Conservation (phyloP, 2,888 invertebrate species). For the Palloptera scutellata region DNA sequence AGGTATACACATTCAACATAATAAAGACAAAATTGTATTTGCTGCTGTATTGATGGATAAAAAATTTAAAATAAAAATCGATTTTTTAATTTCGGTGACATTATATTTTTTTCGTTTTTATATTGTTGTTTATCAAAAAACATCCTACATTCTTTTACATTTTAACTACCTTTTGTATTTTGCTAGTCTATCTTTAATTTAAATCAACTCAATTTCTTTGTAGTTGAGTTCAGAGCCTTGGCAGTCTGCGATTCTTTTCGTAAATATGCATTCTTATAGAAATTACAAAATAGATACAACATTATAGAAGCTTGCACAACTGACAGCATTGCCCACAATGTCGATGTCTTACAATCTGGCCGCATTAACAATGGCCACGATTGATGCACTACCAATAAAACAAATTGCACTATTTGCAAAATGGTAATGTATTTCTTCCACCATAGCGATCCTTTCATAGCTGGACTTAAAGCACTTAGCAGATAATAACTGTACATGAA, state of each 20-base stretch:
- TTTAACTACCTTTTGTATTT: no score
- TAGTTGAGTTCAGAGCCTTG: no score
- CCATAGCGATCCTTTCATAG: constrained; percentile 13
- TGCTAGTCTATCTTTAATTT: no score
- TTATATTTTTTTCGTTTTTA: no score
- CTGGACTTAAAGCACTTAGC: constrained; percentile 12
- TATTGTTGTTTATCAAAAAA: no score
- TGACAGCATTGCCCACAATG: not conserved
- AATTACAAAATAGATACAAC: constrained; percentile 23
- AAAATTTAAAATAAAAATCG: no score
- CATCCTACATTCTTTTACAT: no score
- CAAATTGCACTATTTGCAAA: constrained; percentile 25
- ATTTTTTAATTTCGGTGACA: no score
- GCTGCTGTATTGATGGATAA: no score
- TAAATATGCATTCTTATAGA: constrained; percentile 25
- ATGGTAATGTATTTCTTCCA: constrained; percentile 25
- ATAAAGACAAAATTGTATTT: no score
- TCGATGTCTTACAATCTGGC: constrained; percentile 17
- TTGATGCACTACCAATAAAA: constrained; percentile 21
- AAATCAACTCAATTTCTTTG: no score
- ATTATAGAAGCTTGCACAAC: constrained; percentile 9
- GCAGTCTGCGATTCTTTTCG: not conserved
- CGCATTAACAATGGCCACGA: constrained; percentile 20
- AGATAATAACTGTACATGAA: constrained; percentile 28
- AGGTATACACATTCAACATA: no score